Conservation (phyloP, 2,113 vertebrate genomes). For the Anolis sagrei region DNA sequence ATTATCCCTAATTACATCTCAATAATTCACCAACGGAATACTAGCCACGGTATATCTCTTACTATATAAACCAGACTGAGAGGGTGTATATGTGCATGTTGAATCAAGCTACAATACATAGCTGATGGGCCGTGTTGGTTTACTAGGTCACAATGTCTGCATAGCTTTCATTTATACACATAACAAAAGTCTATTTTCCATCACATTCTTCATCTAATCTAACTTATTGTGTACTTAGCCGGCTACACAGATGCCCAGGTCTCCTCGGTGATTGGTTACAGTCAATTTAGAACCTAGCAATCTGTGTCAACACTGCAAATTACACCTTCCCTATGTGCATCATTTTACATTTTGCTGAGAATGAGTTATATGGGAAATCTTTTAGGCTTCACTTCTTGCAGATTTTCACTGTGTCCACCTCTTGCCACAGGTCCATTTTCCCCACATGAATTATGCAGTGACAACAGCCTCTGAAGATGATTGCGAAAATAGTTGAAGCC, state of each 20-base stretch:
- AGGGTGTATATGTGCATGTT: background rate
- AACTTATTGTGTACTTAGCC: accelerated
- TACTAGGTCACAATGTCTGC: background rate
- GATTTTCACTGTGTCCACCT: background rate
- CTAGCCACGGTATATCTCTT: too few relatives aligned
- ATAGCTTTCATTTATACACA: constrained; percentile 1
- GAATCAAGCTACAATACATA: background rate
- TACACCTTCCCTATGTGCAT: constrained; percentile 1
- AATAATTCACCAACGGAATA: too few relatives aligned
- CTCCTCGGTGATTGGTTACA: constrained; percentile 3
- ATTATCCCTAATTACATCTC: too few relatives aligned
- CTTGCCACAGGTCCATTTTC: background rate
- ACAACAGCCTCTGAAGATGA: background rate
- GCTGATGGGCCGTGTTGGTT: background rate
- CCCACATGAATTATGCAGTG: background rate
- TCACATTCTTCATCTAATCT: background rate
- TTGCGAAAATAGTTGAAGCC: background rate
- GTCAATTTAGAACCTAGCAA: constrained; percentile 4
- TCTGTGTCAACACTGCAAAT: background rate
- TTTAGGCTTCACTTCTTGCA: background rate
- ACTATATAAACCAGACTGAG: too few relatives aligned
- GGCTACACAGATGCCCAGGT: background rate
- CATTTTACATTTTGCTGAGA: background rate
- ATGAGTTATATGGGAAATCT: constrained; percentile 21
- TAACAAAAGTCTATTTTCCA: background rate